Conservation (phyloP, 2,797 vertebrate species). For the Chrysocyon brachyurus region DNA sequence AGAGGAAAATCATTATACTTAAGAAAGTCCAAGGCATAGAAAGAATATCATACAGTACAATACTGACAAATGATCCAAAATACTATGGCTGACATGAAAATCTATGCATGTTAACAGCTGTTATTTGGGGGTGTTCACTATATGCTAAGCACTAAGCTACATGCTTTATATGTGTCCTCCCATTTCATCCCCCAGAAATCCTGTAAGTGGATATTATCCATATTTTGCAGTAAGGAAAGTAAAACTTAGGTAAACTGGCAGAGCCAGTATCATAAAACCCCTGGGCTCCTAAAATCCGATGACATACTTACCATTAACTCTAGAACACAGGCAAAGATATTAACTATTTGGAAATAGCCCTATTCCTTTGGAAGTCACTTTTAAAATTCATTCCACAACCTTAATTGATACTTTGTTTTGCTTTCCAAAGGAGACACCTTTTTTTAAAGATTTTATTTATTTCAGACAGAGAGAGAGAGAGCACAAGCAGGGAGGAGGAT, state of each 20-base stretch:
- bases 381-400: background rate
- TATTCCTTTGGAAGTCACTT: background rate
- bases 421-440: background rate
- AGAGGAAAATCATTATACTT: conserved; percentile 68
- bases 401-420: background rate
- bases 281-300: background rate
- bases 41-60: background rate
- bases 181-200: conserved; percentile 1
- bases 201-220: background rate
- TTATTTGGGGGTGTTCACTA: background rate
- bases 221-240: conserved; percentile 7
- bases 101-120: background rate
- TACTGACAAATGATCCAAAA: conserved; percentile 30
- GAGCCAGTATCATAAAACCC: background rate
- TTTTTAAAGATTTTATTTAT: no score
- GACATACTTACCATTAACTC: background rate
- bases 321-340: background rate
- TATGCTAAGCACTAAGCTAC: background rate
- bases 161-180: background rate
- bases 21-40: background rate
- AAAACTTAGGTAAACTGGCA: background rate
- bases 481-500: no score
- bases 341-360: background rate
- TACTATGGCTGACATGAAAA: background rate
- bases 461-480: no score